Evolutionary conservation across 2,113 vertebrate genomes (phyloP), one percentile per base, ranked within the genome.

Genomic region (Pygathrix nemaeus): DNA sequence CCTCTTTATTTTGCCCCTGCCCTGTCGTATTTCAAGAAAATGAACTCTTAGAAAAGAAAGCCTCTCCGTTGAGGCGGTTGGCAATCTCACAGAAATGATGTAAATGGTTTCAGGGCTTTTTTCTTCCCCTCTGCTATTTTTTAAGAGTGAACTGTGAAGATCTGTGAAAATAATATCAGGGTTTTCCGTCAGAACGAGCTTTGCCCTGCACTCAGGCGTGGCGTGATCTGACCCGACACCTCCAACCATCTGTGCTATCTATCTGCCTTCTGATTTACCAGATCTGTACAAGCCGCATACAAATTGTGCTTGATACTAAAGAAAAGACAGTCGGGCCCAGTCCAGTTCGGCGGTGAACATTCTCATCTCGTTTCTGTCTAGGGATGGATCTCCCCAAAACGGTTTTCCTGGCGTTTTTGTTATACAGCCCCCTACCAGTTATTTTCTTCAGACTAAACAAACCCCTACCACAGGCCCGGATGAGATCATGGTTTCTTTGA

Each of bases 211-310:
- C 98, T 99, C 99, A 99, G 99, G 99, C 99, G 98, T 99, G 99
- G 99, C 99, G 98, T 99, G 99, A 99, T 99, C 98, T 99, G 99
- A 99, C 99, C 99, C 98, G 99, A 99, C 99, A 99, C 99, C 99
- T 99, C 99, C 99, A 99, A 99, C 99, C 99, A 99, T 99, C 99
- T 99, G 99, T 99, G 99, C 99, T 99, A 99, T 99, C 99, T 99
- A 99, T 99, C 99, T 99, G 99, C 99, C 99, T 99, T 99, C 99
- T 99, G 99, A 99, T 99, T 99, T 99, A 99, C 99, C 98, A 99
- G 99, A 99, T 99, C 99, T 98, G 99, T 98, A 98, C 98, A 98
- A 98, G 99, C 99, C 99, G 98, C 98, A 99, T 99, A 99, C 99
- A 98, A 98, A 99, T 98, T 99, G 99, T 99, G 98, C 98, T 98